Base-by-base conservation (phyloP, 2,888 invertebrate species). In the Pimpla rufipes region DNA sequence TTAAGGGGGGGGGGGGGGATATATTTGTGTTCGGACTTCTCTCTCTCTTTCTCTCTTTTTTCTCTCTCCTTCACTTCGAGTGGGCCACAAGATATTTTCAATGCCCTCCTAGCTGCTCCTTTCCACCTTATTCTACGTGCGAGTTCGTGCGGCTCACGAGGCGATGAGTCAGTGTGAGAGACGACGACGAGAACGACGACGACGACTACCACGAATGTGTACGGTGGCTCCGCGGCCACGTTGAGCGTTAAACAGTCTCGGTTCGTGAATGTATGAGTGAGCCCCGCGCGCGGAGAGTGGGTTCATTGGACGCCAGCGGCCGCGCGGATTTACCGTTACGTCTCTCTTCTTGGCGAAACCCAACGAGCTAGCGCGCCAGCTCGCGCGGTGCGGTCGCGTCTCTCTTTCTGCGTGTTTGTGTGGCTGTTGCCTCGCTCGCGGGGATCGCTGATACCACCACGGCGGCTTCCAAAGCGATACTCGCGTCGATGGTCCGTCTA, bases 241-340 rank as follows among this genome's bases (percentile, higher is more conserved):
- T 74, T 67, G 70, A 45, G 57, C 64, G 18, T 78, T 64, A 37
- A 47, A 76, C 52, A 68, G 21, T 57, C 71, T 73, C 5, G 29
- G 68, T 67, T 55, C 47, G 81, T 66, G 68, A 16, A 42, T 35
- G 68, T 66, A 73, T 74, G 82, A 57, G 80, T 45, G 80, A 80
- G 83, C 84, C 80, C 79, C 81, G 84, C 88, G 85, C 87, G 89
- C 89, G 90, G 89, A 90, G 92, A 90, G 92, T 91, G 93, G 92
- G 93, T 93, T 93, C 93, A 93, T 93, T 93, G 93, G 93, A 93
- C 93, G 93, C 93, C 91, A 89, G 90, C 93, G 93, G 93, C 93
- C 93, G 93, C 93, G 93, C 92, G 90, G 92, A 90, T 92, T 90
- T 93, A 93, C 93, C 93, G 93, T 93, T 93, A 93, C 87, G 86